phyloP scores from a whole-genome alignment of 2,888 invertebrate genomes.

The Malthinus seriepunctatus region DNA sequence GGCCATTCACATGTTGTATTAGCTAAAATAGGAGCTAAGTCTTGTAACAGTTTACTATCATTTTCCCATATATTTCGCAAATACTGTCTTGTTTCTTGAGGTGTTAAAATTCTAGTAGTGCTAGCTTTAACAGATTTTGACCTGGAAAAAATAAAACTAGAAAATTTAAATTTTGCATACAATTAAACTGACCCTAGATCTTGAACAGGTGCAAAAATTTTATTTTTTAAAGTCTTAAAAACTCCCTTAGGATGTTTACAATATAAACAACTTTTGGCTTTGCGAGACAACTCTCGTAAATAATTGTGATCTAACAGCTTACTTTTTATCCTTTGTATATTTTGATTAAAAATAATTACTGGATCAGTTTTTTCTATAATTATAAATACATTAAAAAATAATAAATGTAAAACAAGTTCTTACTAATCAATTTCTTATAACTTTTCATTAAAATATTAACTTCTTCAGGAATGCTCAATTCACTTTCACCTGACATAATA shows the following conservation, averaged over 20 bases:
- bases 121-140: background rate
- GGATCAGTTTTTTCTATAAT: too few species aligned
- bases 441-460: background rate
- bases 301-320: background rate
- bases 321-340: background rate
- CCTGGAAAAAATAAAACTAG: background rate
- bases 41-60: slow-evolving; percentile 69
- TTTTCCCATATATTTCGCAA: slow-evolving; percentile 68
- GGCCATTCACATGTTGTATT: slow-evolving; percentile 60
- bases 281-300: too few species aligned
- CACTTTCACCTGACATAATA: too few species aligned
- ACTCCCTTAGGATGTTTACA: too few species aligned
- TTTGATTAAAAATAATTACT: background rate
- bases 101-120: background rate
- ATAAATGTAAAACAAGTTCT: background rate
- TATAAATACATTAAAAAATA: background rate
- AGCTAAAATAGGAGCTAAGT: slow-evolving; percentile 73
- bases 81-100: slow-evolving; percentile 31
- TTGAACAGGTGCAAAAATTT: background rate
- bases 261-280: too few species aligned
- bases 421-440: background rate
- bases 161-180: background rate
- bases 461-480: background rate
- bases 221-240: background rate
- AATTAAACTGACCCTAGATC: too few species aligned